Evolutionary conservation across 1,140 invertebrate species (phyloP).

Genomic region (Platyscapa corneri): DNA sequence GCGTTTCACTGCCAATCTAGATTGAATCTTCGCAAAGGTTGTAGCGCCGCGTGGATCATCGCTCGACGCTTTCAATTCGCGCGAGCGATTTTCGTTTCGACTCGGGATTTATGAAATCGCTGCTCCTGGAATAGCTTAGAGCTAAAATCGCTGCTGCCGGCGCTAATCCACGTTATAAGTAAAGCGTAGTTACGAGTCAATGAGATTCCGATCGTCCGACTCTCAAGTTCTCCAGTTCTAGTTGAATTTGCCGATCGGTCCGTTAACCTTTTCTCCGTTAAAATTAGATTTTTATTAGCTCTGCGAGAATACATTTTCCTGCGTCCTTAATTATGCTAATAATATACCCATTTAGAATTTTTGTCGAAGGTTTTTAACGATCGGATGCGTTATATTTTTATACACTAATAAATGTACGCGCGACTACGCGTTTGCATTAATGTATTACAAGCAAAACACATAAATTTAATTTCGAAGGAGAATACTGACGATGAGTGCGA

Average conservation of each 20-base stretch:
- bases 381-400: too few species aligned
- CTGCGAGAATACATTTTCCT: too few species aligned
- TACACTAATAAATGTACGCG: too few species aligned
- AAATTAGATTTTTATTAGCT: not conserved
- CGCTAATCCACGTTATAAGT: not conserved
- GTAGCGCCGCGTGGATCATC: constrained; percentile 13
- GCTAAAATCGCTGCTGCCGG: not conserved
- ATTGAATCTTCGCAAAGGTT: constrained; percentile 30
- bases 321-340: too few species aligned
- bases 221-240: not conserved
- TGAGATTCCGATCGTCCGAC: not conserved
- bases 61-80: constrained; percentile 13
- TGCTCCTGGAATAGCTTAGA: not conserved
- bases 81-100: not conserved
- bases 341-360: too few species aligned
- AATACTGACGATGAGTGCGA: not conserved
- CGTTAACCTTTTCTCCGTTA: not conserved
- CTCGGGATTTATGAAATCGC: not conserved
- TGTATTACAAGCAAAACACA: too few species aligned
- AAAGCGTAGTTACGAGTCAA: not conserved
- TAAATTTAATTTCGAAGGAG: too few species aligned
- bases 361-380: too few species aligned
- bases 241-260: not conserved
- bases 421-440: too few species aligned
- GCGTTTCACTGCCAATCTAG: constrained; percentile 37